A percentile compares a stretch with the other conserved stretches of the same genome.
Conservation (phyloP, 1,140 invertebrate species). For the Leptopilina clavipes region DNA sequence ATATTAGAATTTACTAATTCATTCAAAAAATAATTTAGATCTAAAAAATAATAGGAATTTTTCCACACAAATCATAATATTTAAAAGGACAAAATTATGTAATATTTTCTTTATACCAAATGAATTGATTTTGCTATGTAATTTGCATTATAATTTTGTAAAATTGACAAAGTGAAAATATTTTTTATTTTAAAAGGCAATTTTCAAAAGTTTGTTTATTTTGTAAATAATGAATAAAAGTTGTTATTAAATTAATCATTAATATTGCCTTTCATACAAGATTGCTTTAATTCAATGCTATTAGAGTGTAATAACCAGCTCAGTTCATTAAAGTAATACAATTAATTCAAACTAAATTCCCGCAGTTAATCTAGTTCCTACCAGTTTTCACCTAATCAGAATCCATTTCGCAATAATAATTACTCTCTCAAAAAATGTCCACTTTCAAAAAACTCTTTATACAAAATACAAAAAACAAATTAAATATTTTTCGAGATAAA, state of each 20-base stretch:
- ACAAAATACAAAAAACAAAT: background rate
- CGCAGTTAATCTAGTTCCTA: background rate
- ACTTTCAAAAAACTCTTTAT: background rate
- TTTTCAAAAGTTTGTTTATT: too few species aligned
- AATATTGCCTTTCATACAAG: background rate
- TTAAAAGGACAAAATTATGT: too few species aligned
- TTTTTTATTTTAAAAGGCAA: too few species aligned
- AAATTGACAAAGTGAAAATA: too few species aligned
- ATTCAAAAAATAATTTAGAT: too few species aligned
- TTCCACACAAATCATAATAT: too few species aligned
- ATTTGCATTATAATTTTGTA: too few species aligned
- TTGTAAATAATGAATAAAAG: too few species aligned
- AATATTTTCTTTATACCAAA: too few species aligned
- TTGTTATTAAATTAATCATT: background rate
- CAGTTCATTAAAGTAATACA: background rate
- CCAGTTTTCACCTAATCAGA: slow-evolving; percentile 39
- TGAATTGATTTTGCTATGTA: too few species aligned
- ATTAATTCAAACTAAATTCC: slow-evolving; percentile 3
- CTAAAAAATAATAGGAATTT: too few species aligned
- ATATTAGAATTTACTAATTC: too few species aligned
- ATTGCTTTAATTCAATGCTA: background rate
- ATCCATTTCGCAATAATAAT: background rate
- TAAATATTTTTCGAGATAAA: background rate
- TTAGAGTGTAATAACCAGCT: background rate
- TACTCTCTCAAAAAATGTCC: background rate